phyloP scores from a whole-genome alignment of 2,113 vertebrate genomes.

The Atherinomorus stipes region DNA sequence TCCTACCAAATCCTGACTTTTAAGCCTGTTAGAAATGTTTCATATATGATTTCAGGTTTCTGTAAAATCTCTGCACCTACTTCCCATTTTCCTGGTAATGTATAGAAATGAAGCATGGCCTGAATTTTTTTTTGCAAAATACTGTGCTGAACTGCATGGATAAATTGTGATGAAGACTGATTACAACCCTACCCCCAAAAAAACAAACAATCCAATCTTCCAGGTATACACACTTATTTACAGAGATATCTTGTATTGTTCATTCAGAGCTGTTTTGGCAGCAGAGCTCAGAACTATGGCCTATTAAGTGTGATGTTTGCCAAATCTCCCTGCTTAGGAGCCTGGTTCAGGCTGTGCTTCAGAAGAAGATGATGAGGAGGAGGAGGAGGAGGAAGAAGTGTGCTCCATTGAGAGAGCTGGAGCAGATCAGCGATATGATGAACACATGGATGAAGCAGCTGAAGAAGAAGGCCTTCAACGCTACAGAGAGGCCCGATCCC shows the following conservation, averaged over 20 bases:
- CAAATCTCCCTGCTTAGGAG: slow-evolving; percentile 57
- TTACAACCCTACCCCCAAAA: not conserved
- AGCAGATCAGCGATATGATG: slow-evolving; percentile 88
- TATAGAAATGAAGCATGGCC: too few species aligned
- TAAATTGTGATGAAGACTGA: too few species aligned
- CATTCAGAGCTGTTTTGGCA: not conserved
- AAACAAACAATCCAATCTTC: not conserved
- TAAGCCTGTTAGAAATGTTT: too few species aligned
- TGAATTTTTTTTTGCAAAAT: too few species aligned
- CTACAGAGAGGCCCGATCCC: slow-evolving; percentile 91
- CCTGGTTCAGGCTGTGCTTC: slow-evolving; percentile 61
- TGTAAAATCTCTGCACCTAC: too few species aligned
- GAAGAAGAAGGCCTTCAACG: slow-evolving; percentile 89
- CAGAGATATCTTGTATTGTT: not conserved
- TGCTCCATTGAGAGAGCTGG: slow-evolving; percentile 77
- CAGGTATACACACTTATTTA: not conserved
- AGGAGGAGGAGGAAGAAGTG: slow-evolving; percentile 88
- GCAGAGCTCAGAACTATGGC: not conserved
- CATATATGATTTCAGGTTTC: too few species aligned
- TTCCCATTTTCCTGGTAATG: too few species aligned
- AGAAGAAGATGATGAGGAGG: slow-evolving; percentile 82
- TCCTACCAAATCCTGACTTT: too few species aligned
- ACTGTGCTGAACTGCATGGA: too few species aligned
- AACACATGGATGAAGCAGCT: slow-evolving; percentile 88
- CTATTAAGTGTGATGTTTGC: not conserved